phyloP scores from a whole-genome alignment of 2,888 invertebrate genomes.

The Pollenia labialis region DNA sequence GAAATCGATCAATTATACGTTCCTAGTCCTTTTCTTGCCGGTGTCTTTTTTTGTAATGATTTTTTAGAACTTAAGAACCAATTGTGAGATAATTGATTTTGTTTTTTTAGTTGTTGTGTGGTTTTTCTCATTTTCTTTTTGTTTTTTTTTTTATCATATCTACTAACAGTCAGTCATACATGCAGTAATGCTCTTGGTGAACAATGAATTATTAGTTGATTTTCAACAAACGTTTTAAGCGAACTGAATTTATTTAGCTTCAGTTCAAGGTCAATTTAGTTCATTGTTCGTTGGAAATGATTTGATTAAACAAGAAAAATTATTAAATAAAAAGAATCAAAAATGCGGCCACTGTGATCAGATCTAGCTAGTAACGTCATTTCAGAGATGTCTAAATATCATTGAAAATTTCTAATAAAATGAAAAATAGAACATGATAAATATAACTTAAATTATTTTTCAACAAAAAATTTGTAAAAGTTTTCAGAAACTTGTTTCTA shows the following conservation, averaged over 20 bases:
- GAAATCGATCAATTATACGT: neutral
- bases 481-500: neutral
- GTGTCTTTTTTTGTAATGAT: neutral
- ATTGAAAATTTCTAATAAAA: neutral
- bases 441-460: too few species aligned
- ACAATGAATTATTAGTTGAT: conserved; percentile 50
- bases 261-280: conserved; percentile 55
- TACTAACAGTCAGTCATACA: conserved; percentile 4
- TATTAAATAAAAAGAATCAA: neutral
- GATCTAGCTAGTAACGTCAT: neutral
- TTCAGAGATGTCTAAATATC: neutral
- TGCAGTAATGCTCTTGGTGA: conserved; percentile 17
- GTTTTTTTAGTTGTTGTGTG: too few species aligned
- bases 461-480: neutral
- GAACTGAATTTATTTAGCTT: conserved; percentile 39
- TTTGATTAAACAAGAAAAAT: conserved; percentile 8
- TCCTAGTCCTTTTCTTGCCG: neutral
- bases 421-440: too few species aligned
- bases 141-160: conserved; percentile 34
- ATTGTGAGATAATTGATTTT: too few species aligned
- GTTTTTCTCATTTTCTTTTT: neutral
- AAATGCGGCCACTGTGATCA: conserved; percentile 14
- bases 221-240: conserved; percentile 15
- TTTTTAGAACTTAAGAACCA: neutral
- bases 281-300: conserved; percentile 44